Evolutionary conservation across 2,888 invertebrate genomes (phyloP), one percentile per base, ranked within the genome.

Genomic region (Sarcophaga caerulescens): DNA sequence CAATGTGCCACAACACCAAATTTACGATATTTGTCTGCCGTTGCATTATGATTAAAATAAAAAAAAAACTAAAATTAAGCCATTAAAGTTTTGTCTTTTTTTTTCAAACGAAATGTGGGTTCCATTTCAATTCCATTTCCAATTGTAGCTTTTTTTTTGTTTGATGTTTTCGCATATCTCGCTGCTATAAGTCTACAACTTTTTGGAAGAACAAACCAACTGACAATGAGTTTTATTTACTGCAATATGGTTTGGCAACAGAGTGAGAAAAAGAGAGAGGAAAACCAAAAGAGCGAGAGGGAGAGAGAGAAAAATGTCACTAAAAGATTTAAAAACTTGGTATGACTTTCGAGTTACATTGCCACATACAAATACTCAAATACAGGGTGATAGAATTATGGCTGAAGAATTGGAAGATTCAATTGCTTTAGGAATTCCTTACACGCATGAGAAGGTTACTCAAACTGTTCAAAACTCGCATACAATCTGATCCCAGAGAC

Each of bases 1-100:
- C 35, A 10, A 35, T 35, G 35, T 35, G 35, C 35, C 35, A 8
- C 35, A 35, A 10, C 10, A 10, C 1, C 35, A 10, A 35, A 35
- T 35, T 8, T 8, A 35, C 35, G 35, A 35, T 35, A 35, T 35
- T 19, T 73, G 59, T 66, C 44, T 14, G 65, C 45, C 65, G 65
- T 73, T 66, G 45, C 11, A 17, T 65, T 73, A 21, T 69, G 10
- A 85, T 74, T 81, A 52, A 81, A 76, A 45, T 44, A 74, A 81
- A 85, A 85, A 10, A 85, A 85, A 76, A 85, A 76, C 75, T 76
- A n/a, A 80, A 80, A 75, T 80, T 79, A 76, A 82, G 76, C 66
- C 76, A 71, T 85, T 73, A 85, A 80, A 57, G 57, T 82, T 80
- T 73, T 71, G 12, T 19, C 52, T 62, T 63, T 60, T 62, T 21